Evolutionary conservation across 2,113 vertebrate genomes (phyloP).

Genomic region (Leptobrachium ailaonicum): DNA sequence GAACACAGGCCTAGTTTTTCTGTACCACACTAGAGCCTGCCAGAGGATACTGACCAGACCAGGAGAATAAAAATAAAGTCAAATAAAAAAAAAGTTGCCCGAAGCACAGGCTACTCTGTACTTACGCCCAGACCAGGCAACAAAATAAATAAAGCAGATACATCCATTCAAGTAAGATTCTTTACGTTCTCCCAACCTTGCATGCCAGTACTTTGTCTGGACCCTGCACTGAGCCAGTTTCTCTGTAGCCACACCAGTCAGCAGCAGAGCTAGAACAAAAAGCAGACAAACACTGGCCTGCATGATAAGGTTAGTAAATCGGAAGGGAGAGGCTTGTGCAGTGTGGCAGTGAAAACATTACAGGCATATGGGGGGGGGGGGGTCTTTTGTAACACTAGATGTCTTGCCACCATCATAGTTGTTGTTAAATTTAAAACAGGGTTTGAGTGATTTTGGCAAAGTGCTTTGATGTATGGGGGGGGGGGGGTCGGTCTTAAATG

Average conservation of each 20-base stretch:
- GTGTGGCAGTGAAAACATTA: slow-evolving; percentile 59
- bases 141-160: slow-evolving; percentile 89
- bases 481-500: slow-evolving; percentile 7
- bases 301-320: slow-evolving; percentile 63
- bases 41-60: slow-evolving; percentile 64
- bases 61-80: slow-evolving; percentile 61
- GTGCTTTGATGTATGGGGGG: slow-evolving; percentile 24
- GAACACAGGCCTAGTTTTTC: slow-evolving; percentile 81
- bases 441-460: slow-evolving; percentile 1
- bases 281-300: slow-evolving; percentile 63
- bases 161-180: slow-evolving; percentile 75
- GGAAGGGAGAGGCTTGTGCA: slow-evolving; percentile 68
- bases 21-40: slow-evolving; percentile 82
- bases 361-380: slow-evolving; percentile 68
- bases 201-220: slow-evolving; percentile 54
- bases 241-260: slow-evolving; percentile 85
- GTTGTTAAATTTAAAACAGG: too few species aligned
- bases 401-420: too few species aligned
- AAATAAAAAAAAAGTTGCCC: slow-evolving; percentile 82
- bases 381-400: not conserved
- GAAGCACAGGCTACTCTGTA: slow-evolving; percentile 86
- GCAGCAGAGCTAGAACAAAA: slow-evolving; percentile 58
- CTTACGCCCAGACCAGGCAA: slow-evolving; percentile 79
- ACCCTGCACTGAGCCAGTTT: slow-evolving; percentile 75
- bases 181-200: slow-evolving; percentile 60